Base-by-base conservation (phyloP, 2,888 invertebrate species). In the Xanthia togata region DNA sequence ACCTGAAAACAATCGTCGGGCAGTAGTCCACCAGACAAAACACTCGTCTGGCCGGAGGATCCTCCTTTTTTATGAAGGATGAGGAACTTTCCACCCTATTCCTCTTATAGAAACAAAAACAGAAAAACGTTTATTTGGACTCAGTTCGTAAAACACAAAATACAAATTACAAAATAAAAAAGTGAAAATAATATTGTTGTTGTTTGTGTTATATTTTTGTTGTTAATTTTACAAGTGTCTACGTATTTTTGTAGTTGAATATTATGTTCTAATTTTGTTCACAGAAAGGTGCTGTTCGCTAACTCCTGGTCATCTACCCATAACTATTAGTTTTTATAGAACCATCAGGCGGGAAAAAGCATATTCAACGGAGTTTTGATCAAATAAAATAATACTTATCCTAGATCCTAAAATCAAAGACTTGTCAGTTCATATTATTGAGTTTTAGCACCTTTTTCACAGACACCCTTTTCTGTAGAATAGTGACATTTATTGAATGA, bases 401-500 rank as follows among this genome's bases (percentile, higher is more conserved):
- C 44, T 63, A 55, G 14, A 64, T 68, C 55, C 31, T 12, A 31
- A 75, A 81, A 57, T 81, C 31, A 68, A 47, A 81, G 38, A 44
- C 59, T 74, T 59, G 53, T 62, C 65, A 60, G 41, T 23, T 64
- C n/a, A 26, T 35, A 72, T 70, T 83, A 63, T 38, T 74, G 65
- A 67, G 70, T 76, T 79, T 82, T 79, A 77, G 53, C 62, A 63
- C 70, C 62, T 26, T 75, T 83, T 84, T 79, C 78, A 17, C 31
- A 70, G 71, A 44, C 75, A 78, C 81, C 84, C 82, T 83, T 85
- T 87, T 82, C 79, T 81, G 76, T 73, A 70, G 73, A 79, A 83
- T 78, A 47, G 65, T 85, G 88, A 88, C 88, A 79, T 84, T 89
- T 89, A 87, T 87, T 87, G 84, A 87, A 87, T 83, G 83, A 74